Base-by-base conservation (phyloP, 2,888 invertebrate species). In the Agonopterix heracliana region DNA sequence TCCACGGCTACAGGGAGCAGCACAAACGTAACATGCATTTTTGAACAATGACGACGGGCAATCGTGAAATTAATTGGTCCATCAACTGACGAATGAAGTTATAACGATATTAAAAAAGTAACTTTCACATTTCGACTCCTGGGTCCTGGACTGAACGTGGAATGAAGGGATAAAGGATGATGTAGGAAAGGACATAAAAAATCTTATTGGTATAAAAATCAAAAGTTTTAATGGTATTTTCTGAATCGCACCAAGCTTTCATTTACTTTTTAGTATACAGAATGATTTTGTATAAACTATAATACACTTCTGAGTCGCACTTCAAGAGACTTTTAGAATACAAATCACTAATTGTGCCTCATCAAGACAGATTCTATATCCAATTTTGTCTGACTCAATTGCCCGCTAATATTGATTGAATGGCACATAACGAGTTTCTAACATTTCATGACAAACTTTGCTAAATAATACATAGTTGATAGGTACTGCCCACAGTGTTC, bases 181-280 rank as follows among this genome's bases (percentile, higher is more conserved):
- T 26, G 26, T 26, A 7, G 26, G 60, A 58, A 42, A 57, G 63
- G 64, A 60, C 61, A 81, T 68, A 70, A 80, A 81, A 82, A 81
- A 78, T 71, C 78, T 71, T 72, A 65, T 85, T 88, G 87, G 87
- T 88, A 88, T 88, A 88, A 88, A 88, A 88, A 88, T 88, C 87
- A 88, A 88, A 88, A 88, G 87, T 87, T 88, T 88, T 88, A 88
- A 88, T 88, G 87, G 87, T 87, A 86, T 87, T 87, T 87, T 86
- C 87, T 84, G 86, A 86, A 87, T 88, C 87, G 87, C 87, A 88
- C 87, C 87, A 87, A 88, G 87, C 87, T 85, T 87, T 82, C 86
- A 85, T 85, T 84, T 85, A 87, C 81, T 81, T 87, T 87, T 87
- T 85, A 87, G 85, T 88, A 87, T 85, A 87, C 87, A 86, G 86